These are phyloP conservation scores for Muscicapa striata DNA, from an alignment of 2,797 vertebrate genomes.

Conservation along the genomic window DNA sequence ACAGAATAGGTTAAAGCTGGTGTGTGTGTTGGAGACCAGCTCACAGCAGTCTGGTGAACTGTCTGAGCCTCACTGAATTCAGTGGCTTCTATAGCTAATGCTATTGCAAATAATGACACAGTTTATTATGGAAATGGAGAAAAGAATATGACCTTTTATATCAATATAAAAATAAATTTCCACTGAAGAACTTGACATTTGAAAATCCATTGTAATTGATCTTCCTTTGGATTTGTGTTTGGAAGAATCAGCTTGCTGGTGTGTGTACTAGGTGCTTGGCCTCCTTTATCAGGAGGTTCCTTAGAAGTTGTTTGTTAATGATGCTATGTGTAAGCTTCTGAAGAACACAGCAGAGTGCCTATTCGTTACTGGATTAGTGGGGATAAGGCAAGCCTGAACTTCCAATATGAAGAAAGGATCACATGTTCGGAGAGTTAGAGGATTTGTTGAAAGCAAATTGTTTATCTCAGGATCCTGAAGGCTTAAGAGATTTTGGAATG, in stretches of 20 bases:
- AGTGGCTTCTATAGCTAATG: background rate
- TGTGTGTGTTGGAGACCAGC: background rate
- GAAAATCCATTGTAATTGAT: background rate
- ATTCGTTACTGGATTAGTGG: background rate
- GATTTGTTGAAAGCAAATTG: background rate
- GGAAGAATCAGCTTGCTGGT: background rate
- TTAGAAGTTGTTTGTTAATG: background rate
- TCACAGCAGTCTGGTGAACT: background rate
- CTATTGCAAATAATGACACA: background rate
- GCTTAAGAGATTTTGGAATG: background rate
- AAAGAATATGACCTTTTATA: conserved; percentile 1
- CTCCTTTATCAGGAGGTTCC: background rate
- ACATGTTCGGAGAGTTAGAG: background rate
- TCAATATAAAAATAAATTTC: conserved; percentile 10
- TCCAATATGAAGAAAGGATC: background rate
- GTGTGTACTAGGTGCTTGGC: background rate
- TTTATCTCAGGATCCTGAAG: conserved; percentile 1
- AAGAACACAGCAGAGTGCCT: background rate
- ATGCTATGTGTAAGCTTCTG: background rate
- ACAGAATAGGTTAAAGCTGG: background rate
- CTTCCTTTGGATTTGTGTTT: background rate
- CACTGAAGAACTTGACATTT: background rate
- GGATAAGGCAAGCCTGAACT: background rate
- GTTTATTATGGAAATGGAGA: background rate
- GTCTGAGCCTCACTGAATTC: background rate